Evolutionary conservation across 2,888 invertebrate genomes (phyloP), one percentile per base, ranked within the genome.

Genomic region (Falcaria lacertinaria): DNA sequence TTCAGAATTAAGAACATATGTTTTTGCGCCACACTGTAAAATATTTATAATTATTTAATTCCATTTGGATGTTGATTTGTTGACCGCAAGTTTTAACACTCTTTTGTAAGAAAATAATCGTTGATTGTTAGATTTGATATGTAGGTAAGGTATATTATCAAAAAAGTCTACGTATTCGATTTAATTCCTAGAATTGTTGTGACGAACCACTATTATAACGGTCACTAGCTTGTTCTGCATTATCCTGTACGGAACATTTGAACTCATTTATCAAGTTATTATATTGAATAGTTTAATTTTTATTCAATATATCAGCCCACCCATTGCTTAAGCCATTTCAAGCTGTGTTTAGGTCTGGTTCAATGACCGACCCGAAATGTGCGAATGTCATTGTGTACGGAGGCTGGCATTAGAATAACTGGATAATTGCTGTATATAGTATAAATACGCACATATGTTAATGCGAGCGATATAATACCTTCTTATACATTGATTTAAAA

Each of bases 341-440:
- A 34, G 45, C 17, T 16, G 16, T 8, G 17, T 25, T 33, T 22
- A 8, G 37, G 25, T 47, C 40, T 61, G 61, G 78, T 74, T 77
- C 76, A 77, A 71, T 50, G 71, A 49, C 72, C 78, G 67, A 54
- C 50, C 51, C 60, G 63, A 72, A 71, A 76, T 76, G 74, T 65
- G 74, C 76, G 67, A 76, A 74, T 78, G 70, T 74, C 76, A 76
- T 72, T 72, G 68, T 70, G 62, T 61, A 58, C 54, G 52, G 48
- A 47, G 44, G 33, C 44, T 52, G 45, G 50, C 52, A 64, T 64
- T 61, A 58, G 53, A 64, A 64, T 66, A 67, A 67, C 64, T 69
- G 69, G 60, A 68, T 68, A 64, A 74, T 60, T 54, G 50, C 35
- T 45, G 38, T 39, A 38, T 34, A 37, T 15, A 19, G 14, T 38